Base-by-base conservation (phyloP, 2,797 vertebrate genomes). In the Lophius americanus region DNA sequence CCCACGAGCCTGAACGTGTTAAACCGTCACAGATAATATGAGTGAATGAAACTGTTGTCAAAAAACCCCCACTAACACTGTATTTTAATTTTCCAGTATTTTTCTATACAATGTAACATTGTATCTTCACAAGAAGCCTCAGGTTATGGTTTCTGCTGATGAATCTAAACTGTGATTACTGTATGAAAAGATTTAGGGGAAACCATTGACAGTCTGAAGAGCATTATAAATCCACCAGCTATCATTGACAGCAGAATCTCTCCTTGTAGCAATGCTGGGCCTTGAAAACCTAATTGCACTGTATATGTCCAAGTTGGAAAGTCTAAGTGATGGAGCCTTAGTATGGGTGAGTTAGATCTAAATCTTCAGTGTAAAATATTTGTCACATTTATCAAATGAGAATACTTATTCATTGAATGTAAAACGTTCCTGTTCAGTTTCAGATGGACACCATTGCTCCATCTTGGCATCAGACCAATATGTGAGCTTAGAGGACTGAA, bases 221-320 rank as follows among this genome's bases (percentile, higher is more conserved):
- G 52, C 82, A 68, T 47, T 80, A 43, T 81, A 75, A 81, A 70
- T 73, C 37, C n/a, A 73, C 82, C 62, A 68, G 70, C 64, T 39
- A 62, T 53, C 32, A 38, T 52, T 82, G 81, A 81, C 78, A 88
- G 79, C 74, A 68, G 44, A 75, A 59, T 73, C 38, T 73, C 75
- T 76, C 57, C 63, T 60, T n/a, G 49, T 61, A 62, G 81, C 67
- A 78, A 76, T 70, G 9, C 49, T 8, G 50, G 39, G 58, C 57
- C 73, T 85, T 72, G 73, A 78, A 79, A 84, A 75, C 60, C 71
- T 84, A 83, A 87, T 83, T 81, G 68, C 4, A 4, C 54, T 23
- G 13, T 50, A 74, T 73, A 68, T 58, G 62, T 70, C 51, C 43
- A 60, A 65, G 67, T 53, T 23, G 23, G 66, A 80, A 54, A 63